A percentile compares a stretch with the other conserved stretches of the same genome.
Evolutionary conservation across 2,113 vertebrate genomes (phyloP).

Genomic region (Steatornis caripensis): DNA sequence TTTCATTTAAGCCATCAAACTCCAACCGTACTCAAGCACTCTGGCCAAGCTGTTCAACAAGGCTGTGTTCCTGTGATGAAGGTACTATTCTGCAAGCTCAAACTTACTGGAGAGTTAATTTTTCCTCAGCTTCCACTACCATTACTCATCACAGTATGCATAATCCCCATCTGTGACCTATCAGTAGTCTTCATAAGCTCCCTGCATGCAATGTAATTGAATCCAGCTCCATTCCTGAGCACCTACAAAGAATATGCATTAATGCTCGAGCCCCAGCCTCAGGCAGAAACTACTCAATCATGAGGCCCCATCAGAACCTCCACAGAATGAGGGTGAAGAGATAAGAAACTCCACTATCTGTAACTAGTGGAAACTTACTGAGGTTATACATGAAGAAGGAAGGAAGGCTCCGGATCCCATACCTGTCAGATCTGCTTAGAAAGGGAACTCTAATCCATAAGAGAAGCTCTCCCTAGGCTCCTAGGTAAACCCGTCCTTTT

Average conservation of each 20-base stretch:
- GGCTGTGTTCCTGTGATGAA: neutral
- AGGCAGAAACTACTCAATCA: neutral
- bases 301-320: neutral
- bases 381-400: neutral
- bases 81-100: neutral
- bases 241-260: neutral
- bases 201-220: neutral
- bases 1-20: neutral
- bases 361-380: neutral
- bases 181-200: neutral
- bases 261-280: neutral
- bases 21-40: neutral
- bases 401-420: neutral
- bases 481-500: neutral
- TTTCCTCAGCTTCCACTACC: neutral
- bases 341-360: neutral
- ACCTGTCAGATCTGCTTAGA: neutral
- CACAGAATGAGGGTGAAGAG: neutral
- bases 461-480: neutral
- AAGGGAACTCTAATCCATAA: neutral
- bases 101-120: neutral
- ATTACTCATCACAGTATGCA: neutral
- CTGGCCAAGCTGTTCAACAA: neutral
- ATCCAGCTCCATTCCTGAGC: neutral
- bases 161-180: neutral